A percentile compares a stretch with the other conserved stretches of the same genome.
phyloP scores from a whole-genome alignment of 2,888 invertebrate species.

The Drosophila barbarae region DNA sequence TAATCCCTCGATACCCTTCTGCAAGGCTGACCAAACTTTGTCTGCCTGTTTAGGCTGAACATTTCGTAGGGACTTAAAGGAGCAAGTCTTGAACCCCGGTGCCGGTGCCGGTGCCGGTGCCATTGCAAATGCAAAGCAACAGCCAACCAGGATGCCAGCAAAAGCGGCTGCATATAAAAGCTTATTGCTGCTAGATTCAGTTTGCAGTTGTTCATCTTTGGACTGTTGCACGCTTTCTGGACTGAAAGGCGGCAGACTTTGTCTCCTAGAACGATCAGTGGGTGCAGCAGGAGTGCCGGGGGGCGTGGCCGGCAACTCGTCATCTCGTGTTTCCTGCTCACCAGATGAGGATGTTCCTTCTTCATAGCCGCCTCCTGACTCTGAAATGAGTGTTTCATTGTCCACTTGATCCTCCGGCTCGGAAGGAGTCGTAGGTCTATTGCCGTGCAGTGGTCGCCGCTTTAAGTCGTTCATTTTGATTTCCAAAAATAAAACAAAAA shows the following conservation, averaged over 20 bases:
- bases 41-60: constrained; percentile 52
- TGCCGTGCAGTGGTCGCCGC: constrained; percentile 6
- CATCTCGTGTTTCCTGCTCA: constrained; percentile 4
- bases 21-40: constrained; percentile 60
- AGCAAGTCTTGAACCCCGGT: constrained; percentile 47
- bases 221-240: neutral
- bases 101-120: neutral
- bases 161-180: neutral
- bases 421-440: neutral
- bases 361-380: constrained; percentile 1
- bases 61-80: constrained; percentile 48
- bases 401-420: constrained; percentile 5
- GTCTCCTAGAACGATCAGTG: neutral
- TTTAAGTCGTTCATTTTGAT: constrained; percentile 5
- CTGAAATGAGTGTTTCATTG: neutral
- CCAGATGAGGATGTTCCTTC: constrained; percentile 21
- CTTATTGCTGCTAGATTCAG: neutral
- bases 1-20: constrained; percentile 61
- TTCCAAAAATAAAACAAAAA: neutral
- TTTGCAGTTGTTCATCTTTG: neutral
- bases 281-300: neutral
- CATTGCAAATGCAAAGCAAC: neutral
- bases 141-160: constrained; percentile 1
- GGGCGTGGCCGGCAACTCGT: neutral
- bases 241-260: constrained; percentile 1